phyloP scores from a whole-genome alignment of 2,113 vertebrate genomes.

The Microcebus griseorufus region DNA sequence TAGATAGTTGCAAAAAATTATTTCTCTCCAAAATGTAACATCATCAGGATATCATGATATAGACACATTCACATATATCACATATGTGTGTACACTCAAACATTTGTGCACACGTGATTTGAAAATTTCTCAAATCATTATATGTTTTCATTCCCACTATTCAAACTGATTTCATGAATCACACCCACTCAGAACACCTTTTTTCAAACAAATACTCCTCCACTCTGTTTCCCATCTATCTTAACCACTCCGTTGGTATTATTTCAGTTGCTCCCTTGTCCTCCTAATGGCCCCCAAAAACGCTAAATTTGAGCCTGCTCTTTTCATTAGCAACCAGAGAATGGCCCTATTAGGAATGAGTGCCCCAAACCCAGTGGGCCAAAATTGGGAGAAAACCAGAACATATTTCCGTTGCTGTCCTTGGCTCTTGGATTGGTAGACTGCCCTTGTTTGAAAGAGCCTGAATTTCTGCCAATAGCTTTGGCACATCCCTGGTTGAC shows the following conservation, averaged over 20 bases:
- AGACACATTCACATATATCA: not conserved
- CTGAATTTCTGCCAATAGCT: slow-evolving; percentile 74
- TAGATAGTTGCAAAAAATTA: not conserved
- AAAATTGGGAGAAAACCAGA: slow-evolving; percentile 66
- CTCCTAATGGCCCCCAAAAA: not conserved
- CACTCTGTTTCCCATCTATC: not conserved
- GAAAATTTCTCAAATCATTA: slow-evolving; percentile 28
- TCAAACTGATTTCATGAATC: not conserved
- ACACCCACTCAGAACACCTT: not conserved
- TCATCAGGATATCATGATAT: not conserved
- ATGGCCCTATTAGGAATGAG: not conserved
- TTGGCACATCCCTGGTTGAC: slow-evolving; percentile 79
- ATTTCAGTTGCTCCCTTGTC: not conserved
- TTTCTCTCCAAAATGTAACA: not conserved
- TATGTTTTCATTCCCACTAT: not conserved
- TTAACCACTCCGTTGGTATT: not conserved
- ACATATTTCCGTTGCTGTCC: slow-evolving; percentile 71
- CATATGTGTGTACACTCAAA: not conserved
- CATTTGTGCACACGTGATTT: not conserved
- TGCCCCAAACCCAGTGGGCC: slow-evolving; percentile 23
- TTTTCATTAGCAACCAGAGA: not conserved
- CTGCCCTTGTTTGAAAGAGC: slow-evolving; percentile 73
- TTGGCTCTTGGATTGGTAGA: slow-evolving; percentile 66
- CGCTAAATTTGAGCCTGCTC: not conserved
- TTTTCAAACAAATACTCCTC: not conserved